Percentiles rank a stretch among this genome's conserved stretches.
These are phyloP conservation scores for Ochotona princeps DNA, from an alignment of 2,113 vertebrate genomes.

Conservation along the genomic window DNA sequence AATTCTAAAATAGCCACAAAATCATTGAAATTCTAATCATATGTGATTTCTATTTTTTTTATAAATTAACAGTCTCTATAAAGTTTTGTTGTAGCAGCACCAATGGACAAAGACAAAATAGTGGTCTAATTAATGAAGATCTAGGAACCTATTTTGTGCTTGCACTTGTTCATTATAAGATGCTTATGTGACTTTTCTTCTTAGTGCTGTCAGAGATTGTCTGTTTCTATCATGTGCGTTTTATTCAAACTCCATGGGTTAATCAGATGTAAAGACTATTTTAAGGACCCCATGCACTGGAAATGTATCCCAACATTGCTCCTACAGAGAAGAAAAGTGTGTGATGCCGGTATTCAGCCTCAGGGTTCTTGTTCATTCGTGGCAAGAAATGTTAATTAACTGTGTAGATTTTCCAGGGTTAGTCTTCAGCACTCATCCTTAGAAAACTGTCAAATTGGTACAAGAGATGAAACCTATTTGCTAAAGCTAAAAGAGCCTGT, in stretches of 20 bases:
- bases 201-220: not conserved
- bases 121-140: not conserved
- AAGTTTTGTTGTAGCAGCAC: not conserved
- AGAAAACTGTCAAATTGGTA: not conserved
- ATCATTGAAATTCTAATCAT: too few species aligned
- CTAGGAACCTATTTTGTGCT: not conserved
- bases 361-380: not conserved
- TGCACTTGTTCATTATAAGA: not conserved
- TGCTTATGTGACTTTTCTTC: not conserved
- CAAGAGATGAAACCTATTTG: not conserved
- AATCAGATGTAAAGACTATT: not conserved
- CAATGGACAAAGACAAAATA: not conserved
- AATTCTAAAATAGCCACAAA: too few species aligned
- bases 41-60: not conserved
- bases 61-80: not conserved
- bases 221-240: not conserved
- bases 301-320: not conserved
- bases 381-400: too few species aligned
- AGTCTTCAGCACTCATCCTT: not conserved
- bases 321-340: not conserved
- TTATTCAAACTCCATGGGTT: not conserved
- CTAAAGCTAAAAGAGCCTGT: not conserved
- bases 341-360: fast-evolving
- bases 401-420: not conserved
- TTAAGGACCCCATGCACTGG: not conserved